Percentiles rank a stretch among this genome's conserved stretches.
phyloP scores from a whole-genome alignment of 2,888 invertebrate species.

The Metacarcinus magister region DNA sequence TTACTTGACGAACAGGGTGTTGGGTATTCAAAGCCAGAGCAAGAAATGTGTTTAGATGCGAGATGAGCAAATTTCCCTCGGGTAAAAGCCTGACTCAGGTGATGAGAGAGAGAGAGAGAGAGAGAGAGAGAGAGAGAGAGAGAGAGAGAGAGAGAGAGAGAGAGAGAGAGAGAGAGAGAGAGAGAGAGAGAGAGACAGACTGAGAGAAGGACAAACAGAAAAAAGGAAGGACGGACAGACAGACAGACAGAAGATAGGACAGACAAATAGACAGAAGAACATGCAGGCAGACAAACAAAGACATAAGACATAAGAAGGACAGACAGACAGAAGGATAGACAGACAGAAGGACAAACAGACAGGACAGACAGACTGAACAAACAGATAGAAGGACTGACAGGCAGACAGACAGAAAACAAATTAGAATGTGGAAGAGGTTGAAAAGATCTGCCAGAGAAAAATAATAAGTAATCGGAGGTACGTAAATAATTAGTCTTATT shows the following conservation, averaged over 20 bases:
- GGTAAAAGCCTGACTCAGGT: not conserved
- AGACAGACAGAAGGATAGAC: not conserved
- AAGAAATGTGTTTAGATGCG: not conserved
- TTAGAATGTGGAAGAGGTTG: not conserved
- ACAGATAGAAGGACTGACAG: constrained; percentile 8
- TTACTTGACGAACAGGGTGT: not conserved
- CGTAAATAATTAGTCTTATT: too few relatives aligned
- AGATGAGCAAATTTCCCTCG: not conserved
- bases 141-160: constrained; percentile 14
- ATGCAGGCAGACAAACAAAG: too few relatives aligned
- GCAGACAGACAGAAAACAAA: not conserved
- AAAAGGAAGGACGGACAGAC: not conserved
- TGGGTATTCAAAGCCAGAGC: not conserved
- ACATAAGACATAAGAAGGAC: not conserved
- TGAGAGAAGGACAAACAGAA: not conserved
- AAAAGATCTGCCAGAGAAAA: too few relatives aligned
- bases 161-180: not conserved
- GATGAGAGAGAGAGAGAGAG: not conserved
- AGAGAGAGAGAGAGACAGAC: not conserved
- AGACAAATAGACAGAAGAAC: not conserved
- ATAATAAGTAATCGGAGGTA: too few relatives aligned
- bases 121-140: constrained; percentile 14
- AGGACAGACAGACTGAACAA: not conserved
- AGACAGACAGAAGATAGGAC: too few relatives aligned
- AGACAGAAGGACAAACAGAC: too few relatives aligned